Evolutionary conservation across 2,888 invertebrate species (phyloP).

Genomic region (Nemotelus nigrinus): DNA sequence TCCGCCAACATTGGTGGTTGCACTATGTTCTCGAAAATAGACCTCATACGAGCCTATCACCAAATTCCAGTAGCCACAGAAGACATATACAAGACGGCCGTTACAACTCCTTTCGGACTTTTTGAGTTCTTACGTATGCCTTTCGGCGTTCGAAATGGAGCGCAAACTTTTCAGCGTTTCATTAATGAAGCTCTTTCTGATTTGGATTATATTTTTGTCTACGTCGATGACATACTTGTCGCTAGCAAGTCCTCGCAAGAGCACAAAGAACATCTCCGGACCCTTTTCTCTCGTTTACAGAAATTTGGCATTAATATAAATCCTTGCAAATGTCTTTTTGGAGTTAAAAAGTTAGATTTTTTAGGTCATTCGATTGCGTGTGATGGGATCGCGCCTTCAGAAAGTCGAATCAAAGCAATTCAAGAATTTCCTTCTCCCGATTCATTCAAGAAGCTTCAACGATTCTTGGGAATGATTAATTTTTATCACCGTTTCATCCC

Average conservation of each 20-base stretch:
- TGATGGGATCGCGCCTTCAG: conserved; percentile 30
- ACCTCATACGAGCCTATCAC: conserved; percentile 39
- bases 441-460: conserved; percentile 36
- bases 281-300: neutral
- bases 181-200: conserved; percentile 9
- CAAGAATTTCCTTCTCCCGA: conserved; percentile 26
- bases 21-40: conserved; percentile 37
- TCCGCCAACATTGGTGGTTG: neutral
- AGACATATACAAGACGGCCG: conserved; percentile 24
- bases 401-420: conserved; percentile 30
- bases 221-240: conserved; percentile 52
- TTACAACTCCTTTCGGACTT: conserved; percentile 36
- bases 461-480: conserved; percentile 43
- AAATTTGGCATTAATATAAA: neutral
- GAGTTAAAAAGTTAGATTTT: conserved; percentile 13
- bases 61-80: conserved; percentile 27
- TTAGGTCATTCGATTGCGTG: conserved; percentile 21
- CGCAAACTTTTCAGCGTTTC: conserved; percentile 44
- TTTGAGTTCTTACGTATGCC: conserved; percentile 57
- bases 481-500: conserved; percentile 43
- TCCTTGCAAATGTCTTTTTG: neutral
- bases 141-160: conserved; percentile 53
- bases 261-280: too few species aligned
- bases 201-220: conserved; percentile 48
- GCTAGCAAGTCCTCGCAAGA: too few species aligned